These are phyloP conservation scores for Pituophis catenifer DNA, from an alignment of 2,113 vertebrate genomes.

Conservation along the genomic window DNA sequence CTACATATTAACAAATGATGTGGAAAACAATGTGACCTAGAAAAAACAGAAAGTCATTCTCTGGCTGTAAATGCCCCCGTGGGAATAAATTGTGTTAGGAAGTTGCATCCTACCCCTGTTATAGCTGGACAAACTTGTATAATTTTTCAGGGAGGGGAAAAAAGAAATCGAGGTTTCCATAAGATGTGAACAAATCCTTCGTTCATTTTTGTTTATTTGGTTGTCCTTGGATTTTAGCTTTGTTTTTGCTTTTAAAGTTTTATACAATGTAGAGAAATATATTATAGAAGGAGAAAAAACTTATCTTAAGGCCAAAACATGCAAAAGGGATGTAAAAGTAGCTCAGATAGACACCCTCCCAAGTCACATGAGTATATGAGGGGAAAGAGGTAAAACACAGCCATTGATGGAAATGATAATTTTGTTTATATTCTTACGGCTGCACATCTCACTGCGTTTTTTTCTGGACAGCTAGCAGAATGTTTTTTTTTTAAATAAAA, in stretches of 20 bases:
- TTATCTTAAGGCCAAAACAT: neutral
- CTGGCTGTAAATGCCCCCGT: neutral
- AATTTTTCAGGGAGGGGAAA: neutral
- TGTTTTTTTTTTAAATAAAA: too few species aligned
- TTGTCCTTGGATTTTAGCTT: neutral
- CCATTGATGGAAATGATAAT: neutral
- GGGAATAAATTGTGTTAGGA: neutral
- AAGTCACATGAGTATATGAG: neutral
- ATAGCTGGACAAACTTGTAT: neutral
- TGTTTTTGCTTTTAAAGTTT: neutral
- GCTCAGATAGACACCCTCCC: neutral
- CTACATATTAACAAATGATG: too few species aligned
- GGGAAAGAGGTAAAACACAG: neutral
- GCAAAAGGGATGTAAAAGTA: neutral
- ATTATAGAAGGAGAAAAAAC: neutral
- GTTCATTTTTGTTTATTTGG: neutral
- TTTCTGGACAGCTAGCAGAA: neutral
- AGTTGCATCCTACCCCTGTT: neutral
- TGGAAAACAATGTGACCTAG: neutral
- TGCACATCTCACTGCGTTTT: neutral
- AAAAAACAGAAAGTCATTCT: neutral
- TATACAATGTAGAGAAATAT: neutral
- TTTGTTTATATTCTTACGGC: neutral
- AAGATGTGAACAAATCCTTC: neutral
- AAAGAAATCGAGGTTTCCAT: neutral